Evolutionary conservation across 2,888 invertebrate genomes (phyloP).

Genomic region (Chrysolina oricalcia): DNA sequence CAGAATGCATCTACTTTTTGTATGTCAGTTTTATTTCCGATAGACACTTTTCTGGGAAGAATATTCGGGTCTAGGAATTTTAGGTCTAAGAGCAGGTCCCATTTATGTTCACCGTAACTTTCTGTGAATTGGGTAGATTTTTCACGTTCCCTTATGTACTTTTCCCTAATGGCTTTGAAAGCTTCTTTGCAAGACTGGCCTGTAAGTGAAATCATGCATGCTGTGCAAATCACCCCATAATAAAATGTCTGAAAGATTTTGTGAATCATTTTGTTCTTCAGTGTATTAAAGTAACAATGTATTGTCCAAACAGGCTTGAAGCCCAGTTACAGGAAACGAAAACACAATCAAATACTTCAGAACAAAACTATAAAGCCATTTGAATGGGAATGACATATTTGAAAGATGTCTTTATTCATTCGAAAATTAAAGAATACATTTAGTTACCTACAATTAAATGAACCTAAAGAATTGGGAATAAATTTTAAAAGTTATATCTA

Average conservation of each 20-base stretch:
- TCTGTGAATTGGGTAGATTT: conserved; percentile 56
- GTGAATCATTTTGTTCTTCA: neutral
- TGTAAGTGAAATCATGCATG: conserved; percentile 40
- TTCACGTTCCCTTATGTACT: conserved; percentile 62
- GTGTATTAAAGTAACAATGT: neutral
- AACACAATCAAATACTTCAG: too few relatives aligned
- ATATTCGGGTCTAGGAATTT: conserved; percentile 62
- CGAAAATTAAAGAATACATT: too few relatives aligned
- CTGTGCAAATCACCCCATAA: too few relatives aligned
- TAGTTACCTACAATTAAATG: too few relatives aligned
- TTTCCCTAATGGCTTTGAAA: conserved; percentile 62
- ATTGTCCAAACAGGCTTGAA: too few relatives aligned
- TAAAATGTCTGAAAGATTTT: neutral
- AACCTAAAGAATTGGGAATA: too few relatives aligned
- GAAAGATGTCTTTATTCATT: too few relatives aligned
- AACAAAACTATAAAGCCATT: too few relatives aligned
- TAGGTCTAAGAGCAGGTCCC: conserved; percentile 58
- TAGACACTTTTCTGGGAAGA: conserved; percentile 56
- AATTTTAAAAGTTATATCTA: too few relatives aligned
- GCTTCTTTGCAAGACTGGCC: conserved; percentile 59
- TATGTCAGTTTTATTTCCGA: conserved; percentile 41
- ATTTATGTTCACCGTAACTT: conserved; percentile 51
- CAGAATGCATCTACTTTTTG: conserved; percentile 33
- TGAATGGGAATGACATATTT: too few relatives aligned
- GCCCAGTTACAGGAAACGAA: too few relatives aligned